Conservation (phyloP, 2,888 invertebrate genomes). For the Priocnemis perturbator region DNA sequence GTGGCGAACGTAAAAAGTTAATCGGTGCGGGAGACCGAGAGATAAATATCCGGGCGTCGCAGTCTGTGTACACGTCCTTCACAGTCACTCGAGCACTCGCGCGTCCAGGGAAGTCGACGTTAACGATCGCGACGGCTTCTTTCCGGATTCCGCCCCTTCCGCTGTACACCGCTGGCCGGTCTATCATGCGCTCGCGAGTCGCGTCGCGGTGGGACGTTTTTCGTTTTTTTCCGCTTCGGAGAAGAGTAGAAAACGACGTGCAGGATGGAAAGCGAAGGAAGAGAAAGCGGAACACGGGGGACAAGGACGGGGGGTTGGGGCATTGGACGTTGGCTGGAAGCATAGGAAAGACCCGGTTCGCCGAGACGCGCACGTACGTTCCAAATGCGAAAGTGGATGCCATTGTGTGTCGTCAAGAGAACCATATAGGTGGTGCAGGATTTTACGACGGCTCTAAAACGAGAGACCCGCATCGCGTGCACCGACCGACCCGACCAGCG, state of each 20-base stretch:
- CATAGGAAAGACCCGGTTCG: not conserved
- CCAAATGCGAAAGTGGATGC: slow-evolving; percentile 56
- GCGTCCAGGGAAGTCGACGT: too few species aligned
- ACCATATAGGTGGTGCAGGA: slow-evolving; percentile 25
- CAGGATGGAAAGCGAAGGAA: slow-evolving; percentile 5
- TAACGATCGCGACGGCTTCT: too few species aligned
- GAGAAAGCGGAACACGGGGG: slow-evolving; percentile 10
- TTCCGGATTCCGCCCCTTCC: too few species aligned
- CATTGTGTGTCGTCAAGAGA: slow-evolving; percentile 49
- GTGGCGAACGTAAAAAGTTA: too few species aligned
- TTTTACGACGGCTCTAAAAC: slow-evolving; percentile 38
- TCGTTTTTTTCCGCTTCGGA: not conserved
- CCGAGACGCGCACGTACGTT: slow-evolving; percentile 28
- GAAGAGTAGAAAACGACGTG: slow-evolving; percentile 16
- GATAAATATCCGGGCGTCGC: too few species aligned
- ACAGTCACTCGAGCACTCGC: too few species aligned
- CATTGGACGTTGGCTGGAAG: not conserved
- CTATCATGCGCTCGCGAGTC: too few species aligned
- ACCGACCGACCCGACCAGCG: not conserved
- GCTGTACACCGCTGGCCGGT: too few species aligned
- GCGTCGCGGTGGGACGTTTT: too few species aligned
- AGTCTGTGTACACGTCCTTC: too few species aligned
- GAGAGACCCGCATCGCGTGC: slow-evolving; percentile 25
- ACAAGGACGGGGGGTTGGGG: too few species aligned
- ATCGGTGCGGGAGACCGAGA: too few species aligned